These are phyloP conservation scores for Caenorhabditis sp. DNA, from an alignment of 2,888 invertebrate genomes.

Conservation along the genomic window DNA sequence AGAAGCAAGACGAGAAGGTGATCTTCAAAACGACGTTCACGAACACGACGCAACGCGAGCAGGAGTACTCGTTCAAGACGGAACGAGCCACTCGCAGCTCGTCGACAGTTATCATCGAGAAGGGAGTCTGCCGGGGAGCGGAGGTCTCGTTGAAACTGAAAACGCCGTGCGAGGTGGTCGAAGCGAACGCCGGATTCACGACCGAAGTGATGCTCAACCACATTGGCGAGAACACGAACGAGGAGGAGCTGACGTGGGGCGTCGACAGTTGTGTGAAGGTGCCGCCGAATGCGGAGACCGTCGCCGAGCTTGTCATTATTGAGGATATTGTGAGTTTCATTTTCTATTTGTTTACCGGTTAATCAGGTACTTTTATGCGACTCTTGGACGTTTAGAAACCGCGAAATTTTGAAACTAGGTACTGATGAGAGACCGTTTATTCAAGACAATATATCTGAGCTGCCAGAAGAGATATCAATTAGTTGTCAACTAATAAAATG, in stretches of 20 bases:
- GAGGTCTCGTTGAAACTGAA: slow-evolving; percentile 78
- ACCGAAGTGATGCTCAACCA: slow-evolving; percentile 79
- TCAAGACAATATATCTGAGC: no score
- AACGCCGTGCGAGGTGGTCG: slow-evolving; percentile 80
- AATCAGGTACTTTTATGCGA: no score
- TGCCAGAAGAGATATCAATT: no score
- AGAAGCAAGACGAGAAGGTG: slow-evolving; percentile 70
- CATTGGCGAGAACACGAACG: slow-evolving; percentile 78
- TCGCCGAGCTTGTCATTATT: slow-evolving; percentile 79
- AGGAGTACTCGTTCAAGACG: slow-evolving; percentile 80
- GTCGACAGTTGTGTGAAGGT: slow-evolving; percentile 80
- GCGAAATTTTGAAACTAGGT: no score
- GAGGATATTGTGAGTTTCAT: slow-evolving; percentile 75
- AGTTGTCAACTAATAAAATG: no score
- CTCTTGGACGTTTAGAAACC: no score
- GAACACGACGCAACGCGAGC: slow-evolving; percentile 79
- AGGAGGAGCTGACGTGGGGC: slow-evolving; percentile 79
- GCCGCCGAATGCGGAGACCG: slow-evolving; percentile 79
- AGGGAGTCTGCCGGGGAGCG: slow-evolving; percentile 67
- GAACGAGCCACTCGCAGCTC: slow-evolving; percentile 79
- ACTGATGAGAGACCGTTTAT: no score
- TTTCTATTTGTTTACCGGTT: no score
- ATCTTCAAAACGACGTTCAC: slow-evolving; percentile 79
- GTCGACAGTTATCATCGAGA: slow-evolving; percentile 78
- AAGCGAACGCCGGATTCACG: slow-evolving; percentile 80